A percentile compares a stretch with the other conserved stretches of the same genome.
Conservation (phyloP, 2,113 vertebrate species). For the Galemys pyrenaicus region DNA sequence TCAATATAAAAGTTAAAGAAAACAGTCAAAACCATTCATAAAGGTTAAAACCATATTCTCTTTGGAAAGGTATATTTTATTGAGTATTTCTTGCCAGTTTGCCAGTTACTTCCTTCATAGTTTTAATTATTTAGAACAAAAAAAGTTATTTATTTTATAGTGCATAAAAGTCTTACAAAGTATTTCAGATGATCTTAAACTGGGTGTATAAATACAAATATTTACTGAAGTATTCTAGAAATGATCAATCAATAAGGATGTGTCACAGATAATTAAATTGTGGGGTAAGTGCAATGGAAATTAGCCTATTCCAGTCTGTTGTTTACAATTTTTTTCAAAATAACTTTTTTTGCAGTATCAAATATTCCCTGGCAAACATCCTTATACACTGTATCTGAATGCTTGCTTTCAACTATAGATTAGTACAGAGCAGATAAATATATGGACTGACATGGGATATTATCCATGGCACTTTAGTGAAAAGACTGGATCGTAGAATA, state of each 20-base stretch:
- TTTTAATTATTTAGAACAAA: conserved; percentile 2
- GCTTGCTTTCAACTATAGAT: neutral
- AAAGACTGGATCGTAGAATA: neutral
- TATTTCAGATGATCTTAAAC: neutral
- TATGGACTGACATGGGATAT: neutral
- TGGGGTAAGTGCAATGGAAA: neutral
- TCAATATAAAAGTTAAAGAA: neutral
- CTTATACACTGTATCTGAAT: neutral
- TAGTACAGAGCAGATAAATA: neutral
- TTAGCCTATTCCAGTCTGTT: neutral
- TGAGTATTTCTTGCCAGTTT: conserved; percentile 35
- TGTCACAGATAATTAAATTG: neutral
- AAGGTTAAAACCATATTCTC: neutral
- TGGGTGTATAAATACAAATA: neutral
- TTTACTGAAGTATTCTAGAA: conserved; percentile 1
- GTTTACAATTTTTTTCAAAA: neutral
- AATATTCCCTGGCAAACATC: conserved; percentile 11
- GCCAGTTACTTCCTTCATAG: conserved; percentile 1
- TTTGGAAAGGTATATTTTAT: neutral
- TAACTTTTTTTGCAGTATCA: neutral
- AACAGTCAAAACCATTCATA: neutral
- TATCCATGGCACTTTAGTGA: neutral
- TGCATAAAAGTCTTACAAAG: neutral
- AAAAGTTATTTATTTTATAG: neutral
- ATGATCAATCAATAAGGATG: neutral